phyloP scores from a whole-genome alignment of 2,113 vertebrate species.

The Corythaixoides concolor region DNA sequence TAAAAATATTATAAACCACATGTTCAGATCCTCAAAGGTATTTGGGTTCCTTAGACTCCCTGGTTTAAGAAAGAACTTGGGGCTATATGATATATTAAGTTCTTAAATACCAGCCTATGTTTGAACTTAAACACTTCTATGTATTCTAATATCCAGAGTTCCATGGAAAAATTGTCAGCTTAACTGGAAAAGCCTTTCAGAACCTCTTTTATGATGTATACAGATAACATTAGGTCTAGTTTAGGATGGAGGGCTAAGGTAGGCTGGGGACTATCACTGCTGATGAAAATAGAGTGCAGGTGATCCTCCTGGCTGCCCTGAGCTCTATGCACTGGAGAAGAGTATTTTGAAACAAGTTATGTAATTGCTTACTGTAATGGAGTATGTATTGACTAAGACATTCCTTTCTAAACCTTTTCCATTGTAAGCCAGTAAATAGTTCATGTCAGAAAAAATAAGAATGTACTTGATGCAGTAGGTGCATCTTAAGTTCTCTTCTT shows the following conservation, averaged over 20 bases:
- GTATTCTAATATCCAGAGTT: not conserved
- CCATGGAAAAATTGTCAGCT: not conserved
- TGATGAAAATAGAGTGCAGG: not conserved
- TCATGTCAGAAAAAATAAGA: not conserved
- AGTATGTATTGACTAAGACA: not conserved
- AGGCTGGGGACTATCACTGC: not conserved
- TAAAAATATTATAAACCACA: not conserved
- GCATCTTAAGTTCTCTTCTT: not conserved
- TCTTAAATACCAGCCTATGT: not conserved
- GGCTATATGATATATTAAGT: not conserved
- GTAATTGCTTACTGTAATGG: not conserved
- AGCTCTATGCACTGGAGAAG: not conserved
- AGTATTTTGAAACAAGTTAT: not conserved
- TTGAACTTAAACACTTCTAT: not conserved
- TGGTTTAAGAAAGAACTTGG: not conserved
- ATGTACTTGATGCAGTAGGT: not conserved
- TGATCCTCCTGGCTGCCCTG: not conserved
- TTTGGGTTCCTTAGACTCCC: not conserved
- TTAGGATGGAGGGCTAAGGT: not conserved
- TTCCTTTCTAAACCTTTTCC: not conserved
- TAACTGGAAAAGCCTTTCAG: not conserved
- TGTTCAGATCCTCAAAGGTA: not conserved
- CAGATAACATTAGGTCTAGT: not conserved
- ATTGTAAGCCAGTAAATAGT: not conserved
- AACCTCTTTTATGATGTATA: not conserved